Evolutionary conservation across 2,888 invertebrate species (phyloP).

Genomic region (Saturnia pavonia): DNA sequence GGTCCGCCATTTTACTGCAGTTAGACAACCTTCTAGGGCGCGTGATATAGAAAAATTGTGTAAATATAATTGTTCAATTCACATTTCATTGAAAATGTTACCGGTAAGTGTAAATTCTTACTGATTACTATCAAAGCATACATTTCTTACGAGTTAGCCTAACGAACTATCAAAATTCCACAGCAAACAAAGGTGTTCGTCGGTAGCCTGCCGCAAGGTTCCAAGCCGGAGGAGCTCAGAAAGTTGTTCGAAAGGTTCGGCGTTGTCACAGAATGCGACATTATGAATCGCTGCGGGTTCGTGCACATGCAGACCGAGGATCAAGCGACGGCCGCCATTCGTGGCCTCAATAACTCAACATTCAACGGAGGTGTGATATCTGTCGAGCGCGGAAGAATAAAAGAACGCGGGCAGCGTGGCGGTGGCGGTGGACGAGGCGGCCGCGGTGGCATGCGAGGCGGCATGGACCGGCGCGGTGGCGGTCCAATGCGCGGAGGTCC

Average conservation of each 20-base stretch:
- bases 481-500: slow-evolving; percentile 55
- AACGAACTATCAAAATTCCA: slow-evolving; percentile 41
- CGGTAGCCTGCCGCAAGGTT: slow-evolving; percentile 93
- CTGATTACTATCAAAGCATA: slow-evolving; percentile 7
- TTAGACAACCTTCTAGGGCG: slow-evolving; percentile 28
- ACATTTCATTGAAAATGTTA: slow-evolving; percentile 52
- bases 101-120: slow-evolving; percentile 60
- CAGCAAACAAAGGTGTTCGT: slow-evolving; percentile 95
- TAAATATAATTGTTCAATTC: slow-evolving; percentile 17
- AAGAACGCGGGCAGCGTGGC: slow-evolving; percentile 84
- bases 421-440: slow-evolving; percentile 76
- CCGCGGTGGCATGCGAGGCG: slow-evolving; percentile 75
- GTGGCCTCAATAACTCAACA: slow-evolving; percentile 88
- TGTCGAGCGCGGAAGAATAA: slow-evolving; percentile 91
- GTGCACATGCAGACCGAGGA: slow-evolving; percentile 93
- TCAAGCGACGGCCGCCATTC: slow-evolving; percentile 91
- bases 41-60: slow-evolving; percentile 28
- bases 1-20: slow-evolving; percentile 41
- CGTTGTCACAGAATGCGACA: slow-evolving; percentile 95
- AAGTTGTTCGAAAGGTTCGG: slow-evolving; percentile 93
- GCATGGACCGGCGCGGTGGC: slow-evolving; percentile 61
- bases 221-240: slow-evolving; percentile 90
- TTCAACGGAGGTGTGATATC: slow-evolving; percentile 93
- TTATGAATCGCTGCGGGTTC: slow-evolving; percentile 97
- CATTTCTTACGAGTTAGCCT: neutral